Conservation (phyloP, 37 sponge, comb jelly and placozoan species). For the Dysidea cf. avara region DNA sequence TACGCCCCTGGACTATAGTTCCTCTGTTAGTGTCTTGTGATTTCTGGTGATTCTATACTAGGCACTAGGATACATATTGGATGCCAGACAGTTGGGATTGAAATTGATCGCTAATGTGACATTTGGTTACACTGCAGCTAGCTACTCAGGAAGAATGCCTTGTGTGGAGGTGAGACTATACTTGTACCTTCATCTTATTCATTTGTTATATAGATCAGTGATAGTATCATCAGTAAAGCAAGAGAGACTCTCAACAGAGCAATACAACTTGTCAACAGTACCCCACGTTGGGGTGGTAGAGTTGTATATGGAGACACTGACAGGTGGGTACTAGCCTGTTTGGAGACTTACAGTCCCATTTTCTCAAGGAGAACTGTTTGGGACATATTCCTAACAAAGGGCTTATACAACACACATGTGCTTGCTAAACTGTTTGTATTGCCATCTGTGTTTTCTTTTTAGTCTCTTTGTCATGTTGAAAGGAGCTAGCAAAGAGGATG, state of each 20-base stretch:
- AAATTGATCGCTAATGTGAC: slow-evolving; percentile 97
- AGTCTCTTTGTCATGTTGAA: slow-evolving; percentile 86
- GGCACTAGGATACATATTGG: slow-evolving; percentile 67
- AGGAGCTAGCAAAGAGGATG: slow-evolving; percentile 75
- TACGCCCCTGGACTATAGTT: too few species aligned
- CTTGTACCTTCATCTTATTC: background rate
- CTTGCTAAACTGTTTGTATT: background rate
- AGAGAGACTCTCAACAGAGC: slow-evolving; percentile 90
- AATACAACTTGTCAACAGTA: slow-evolving; percentile 81
- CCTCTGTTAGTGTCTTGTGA: too few species aligned
- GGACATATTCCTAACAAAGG: too few species aligned
- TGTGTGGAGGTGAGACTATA: slow-evolving; percentile 81
- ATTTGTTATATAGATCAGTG: slow-evolving; percentile 53
- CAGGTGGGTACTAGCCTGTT: slow-evolving; percentile 34
- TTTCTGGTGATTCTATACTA: too few species aligned
- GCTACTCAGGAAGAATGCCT: slow-evolving; percentile 97
- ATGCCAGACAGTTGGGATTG: slow-evolving; percentile 90
- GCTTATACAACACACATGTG: too few species aligned
- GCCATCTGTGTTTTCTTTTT: background rate
- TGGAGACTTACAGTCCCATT: too few species aligned
- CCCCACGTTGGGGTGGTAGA: slow-evolving; percentile 77
- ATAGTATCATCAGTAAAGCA: slow-evolving; percentile 92
- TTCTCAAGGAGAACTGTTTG: too few species aligned
- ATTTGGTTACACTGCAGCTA: slow-evolving; percentile 97
- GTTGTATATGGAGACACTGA: slow-evolving; percentile 99